Evolutionary conservation across 2,888 invertebrate species (phyloP).

Genomic region (Sipunculus nudus): DNA sequence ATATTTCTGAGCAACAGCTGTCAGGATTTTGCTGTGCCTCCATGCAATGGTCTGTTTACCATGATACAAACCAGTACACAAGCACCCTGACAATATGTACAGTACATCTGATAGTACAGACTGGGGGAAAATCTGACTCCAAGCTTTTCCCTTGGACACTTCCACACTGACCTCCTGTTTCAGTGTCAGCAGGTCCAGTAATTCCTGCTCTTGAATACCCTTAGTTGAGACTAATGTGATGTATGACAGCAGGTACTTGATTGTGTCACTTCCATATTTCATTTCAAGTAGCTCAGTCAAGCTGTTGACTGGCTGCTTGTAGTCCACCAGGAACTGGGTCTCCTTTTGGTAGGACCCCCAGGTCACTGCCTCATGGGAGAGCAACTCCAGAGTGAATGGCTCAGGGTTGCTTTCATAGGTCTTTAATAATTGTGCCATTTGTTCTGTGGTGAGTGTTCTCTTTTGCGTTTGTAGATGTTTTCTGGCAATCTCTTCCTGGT

Average conservation of each 20-base stretch:
- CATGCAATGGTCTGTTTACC: slow-evolving; percentile 26
- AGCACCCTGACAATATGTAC: not conserved
- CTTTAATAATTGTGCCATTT: slow-evolving; percentile 8
- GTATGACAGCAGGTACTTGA: slow-evolving; percentile 13
- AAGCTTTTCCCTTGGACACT: not conserved
- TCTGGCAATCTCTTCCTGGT: no score
- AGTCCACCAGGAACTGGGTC: no score
- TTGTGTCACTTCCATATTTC: slow-evolving; percentile 14
- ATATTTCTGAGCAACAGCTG: slow-evolving; percentile 9
- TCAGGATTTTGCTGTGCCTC: slow-evolving; percentile 11
- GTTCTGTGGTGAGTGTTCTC: slow-evolving; percentile 18
- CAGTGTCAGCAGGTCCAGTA: slow-evolving; percentile 21
- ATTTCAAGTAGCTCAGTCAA: slow-evolving; percentile 15
- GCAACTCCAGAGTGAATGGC: slow-evolving; percentile 16
- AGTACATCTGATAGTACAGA: not conserved
- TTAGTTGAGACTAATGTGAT: slow-evolving; percentile 18
- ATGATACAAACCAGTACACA: not conserved
- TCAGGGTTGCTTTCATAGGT: not conserved
- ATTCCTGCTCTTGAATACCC: slow-evolving; percentile 29
- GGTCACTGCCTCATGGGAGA: slow-evolving; percentile 3
- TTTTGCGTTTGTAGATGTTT: no score
- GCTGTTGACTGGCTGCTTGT: not conserved
- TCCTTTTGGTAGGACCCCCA: slow-evolving; percentile 6
- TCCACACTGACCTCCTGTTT: slow-evolving; percentile 27
- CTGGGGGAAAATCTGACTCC: no score